Evolutionary conservation across 2,113 vertebrate species (phyloP).

Genomic region (Uria lomvia): DNA sequence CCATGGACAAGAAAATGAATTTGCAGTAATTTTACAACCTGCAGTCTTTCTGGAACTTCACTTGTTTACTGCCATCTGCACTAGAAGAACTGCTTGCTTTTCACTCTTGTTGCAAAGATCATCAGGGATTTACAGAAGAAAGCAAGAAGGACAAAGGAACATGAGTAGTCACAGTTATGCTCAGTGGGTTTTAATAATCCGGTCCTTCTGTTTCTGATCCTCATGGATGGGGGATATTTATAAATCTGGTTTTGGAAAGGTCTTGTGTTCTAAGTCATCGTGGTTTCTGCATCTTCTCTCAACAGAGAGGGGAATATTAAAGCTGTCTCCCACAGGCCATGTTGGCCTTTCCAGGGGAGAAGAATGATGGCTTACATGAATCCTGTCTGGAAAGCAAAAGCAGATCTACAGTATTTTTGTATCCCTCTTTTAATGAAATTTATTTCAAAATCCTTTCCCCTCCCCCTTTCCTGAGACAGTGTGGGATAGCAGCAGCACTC

Average conservation of each 20-base stretch:
- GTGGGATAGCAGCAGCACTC: neutral
- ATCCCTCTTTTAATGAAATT: neutral
- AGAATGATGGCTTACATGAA: neutral
- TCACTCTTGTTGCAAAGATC: neutral
- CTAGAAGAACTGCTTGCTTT: neutral
- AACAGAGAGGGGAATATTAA: neutral
- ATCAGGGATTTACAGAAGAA: neutral
- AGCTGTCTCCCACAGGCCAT: neutral
- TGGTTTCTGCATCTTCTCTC: neutral
- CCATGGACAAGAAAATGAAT: neutral
- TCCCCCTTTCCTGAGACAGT: neutral
- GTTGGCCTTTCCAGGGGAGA: neutral
- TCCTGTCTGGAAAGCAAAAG: neutral
- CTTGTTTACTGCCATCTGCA: neutral
- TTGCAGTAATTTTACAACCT: neutral
- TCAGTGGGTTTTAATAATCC: neutral
- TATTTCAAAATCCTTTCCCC: neutral
- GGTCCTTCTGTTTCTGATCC: neutral
- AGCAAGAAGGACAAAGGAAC: neutral
- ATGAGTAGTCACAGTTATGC: neutral
- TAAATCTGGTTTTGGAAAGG: neutral
- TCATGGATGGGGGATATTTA: neutral
- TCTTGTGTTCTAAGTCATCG: neutral
- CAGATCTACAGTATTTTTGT: neutral
- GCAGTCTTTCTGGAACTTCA: neutral